Evolutionary conservation across 2,888 invertebrate genomes (phyloP), one percentile per base, ranked within the genome.

Genomic region (Dicyrtoma fusca): DNA sequence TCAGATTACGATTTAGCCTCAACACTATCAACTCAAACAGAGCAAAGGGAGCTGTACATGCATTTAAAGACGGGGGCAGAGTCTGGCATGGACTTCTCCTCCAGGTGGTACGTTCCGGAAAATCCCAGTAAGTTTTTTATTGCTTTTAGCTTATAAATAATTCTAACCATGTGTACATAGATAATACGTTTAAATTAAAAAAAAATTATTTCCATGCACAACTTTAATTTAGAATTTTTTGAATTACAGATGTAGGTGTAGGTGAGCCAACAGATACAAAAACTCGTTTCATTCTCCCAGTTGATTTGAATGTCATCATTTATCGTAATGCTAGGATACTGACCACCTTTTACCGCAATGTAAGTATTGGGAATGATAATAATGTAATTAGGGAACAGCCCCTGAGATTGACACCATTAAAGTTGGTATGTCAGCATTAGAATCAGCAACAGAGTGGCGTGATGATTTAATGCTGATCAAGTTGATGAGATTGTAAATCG

Each of bases 61-160:
- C 91, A 96, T 82, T 82, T 97, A 26, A 94, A 94, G 81, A 90
- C 95, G 0, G 95, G 91, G 0, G 95, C 95, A 0, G 97, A 97
- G 83, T 94, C 94, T 0, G 97, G 97, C 1, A 95, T 95, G 95
- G 97, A 97, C 83, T 97, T 96, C 84, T 94, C 94, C 0, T 90
- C 91, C 1, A 87, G 97, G 63, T 97, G 96, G 96, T 92, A 92
- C 82, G 88, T 92, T 73, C 84, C 86, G 49, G 84, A 88, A 1
- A 87, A 89, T 69, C 89, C 47, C 61, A 74, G 76, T 69, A 51
- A 26, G 55, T 49, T 49, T 23, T 25, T 25, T 8, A 53, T n/a
- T n/a, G n/a, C n/a, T n/a, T n/a, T n/a, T n/a, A n/a, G n/a, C n/a
- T n/a, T n/a, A n/a, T n/a, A n/a, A n/a, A n/a, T n/a, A n/a, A n/a